Conservation (phyloP, 2,113 vertebrate genomes). For the Catagonus wagneri region DNA sequence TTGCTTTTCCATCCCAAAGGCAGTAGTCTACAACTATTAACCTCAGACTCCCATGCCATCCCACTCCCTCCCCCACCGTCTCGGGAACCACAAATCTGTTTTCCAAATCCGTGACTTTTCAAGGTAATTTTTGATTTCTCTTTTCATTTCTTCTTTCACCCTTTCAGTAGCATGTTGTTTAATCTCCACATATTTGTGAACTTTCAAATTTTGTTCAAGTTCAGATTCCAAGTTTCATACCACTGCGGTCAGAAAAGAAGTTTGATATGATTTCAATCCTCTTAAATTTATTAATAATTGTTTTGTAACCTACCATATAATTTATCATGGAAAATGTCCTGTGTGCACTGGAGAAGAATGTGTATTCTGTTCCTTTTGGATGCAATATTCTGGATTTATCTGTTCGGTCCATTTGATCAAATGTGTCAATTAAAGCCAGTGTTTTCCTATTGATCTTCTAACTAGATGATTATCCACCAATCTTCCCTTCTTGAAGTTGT, state of each 20-base stretch:
- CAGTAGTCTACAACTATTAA: too few species aligned
- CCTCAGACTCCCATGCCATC: too few species aligned
- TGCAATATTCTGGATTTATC: not conserved
- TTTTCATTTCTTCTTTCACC: not conserved
- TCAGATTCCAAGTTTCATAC: not conserved
- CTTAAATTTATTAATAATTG: not conserved
- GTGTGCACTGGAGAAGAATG: not conserved
- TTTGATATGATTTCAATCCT: not conserved
- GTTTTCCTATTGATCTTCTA: not conserved
- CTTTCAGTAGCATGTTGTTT: not conserved
- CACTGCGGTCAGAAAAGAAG: not conserved
- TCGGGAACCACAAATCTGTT: too few species aligned
- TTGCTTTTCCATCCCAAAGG: too few species aligned
- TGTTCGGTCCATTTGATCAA: not conserved
- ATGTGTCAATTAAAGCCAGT: too few species aligned
- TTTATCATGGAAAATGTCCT: not conserved
- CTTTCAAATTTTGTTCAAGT: not conserved
- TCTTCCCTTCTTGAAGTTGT: not conserved
- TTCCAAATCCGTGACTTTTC: too few species aligned
- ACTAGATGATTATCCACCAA: not conserved
- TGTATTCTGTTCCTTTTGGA: not conserved
- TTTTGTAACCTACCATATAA: not conserved
- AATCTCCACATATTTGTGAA: not conserved
- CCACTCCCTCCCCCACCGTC: too few species aligned
- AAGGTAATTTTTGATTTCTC: not conserved